phyloP scores from a whole-genome alignment of 2,113 vertebrate genomes.

The Crotophaga sulcirostris region DNA sequence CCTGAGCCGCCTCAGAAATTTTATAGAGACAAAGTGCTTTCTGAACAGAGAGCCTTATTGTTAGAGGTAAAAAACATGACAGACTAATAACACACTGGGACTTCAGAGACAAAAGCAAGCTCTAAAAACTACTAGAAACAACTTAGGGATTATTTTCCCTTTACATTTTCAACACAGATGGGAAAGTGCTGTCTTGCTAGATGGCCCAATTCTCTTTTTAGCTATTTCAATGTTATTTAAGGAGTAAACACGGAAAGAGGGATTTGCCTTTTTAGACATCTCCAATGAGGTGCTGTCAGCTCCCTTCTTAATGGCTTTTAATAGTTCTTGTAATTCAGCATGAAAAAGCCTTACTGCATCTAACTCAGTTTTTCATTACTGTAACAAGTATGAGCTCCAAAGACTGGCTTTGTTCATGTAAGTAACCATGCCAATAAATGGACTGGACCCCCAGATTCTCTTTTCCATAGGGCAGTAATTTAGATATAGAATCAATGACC shows the following conservation, averaged over 20 bases:
- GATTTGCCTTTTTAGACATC: not conserved
- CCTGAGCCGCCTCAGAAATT: not conserved
- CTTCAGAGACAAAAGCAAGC: constrained; percentile 12
- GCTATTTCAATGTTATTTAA: not conserved
- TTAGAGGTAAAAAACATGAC: constrained; percentile 2
- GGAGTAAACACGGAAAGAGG: not conserved
- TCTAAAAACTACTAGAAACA: not conserved
- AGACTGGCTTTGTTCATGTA: not conserved
- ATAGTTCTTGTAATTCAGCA: not conserved
- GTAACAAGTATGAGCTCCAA: accelerated
- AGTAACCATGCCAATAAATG: not conserved
- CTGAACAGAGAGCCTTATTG: not conserved
- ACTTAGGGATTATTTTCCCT: not conserved
- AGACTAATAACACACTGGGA: not conserved
- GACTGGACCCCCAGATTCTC: not conserved
- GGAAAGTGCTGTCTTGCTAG: not conserved
- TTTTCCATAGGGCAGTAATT: not conserved
- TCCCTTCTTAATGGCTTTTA: not conserved
- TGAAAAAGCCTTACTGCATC: accelerated
- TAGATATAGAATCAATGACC: not conserved
- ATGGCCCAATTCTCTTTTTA: not conserved
- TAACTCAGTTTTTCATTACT: not conserved
- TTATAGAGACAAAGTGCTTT: not conserved
- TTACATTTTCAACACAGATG: not conserved
- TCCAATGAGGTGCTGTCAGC: not conserved